phyloP scores from a whole-genome alignment of 2,797 vertebrate genomes.

The Bradypodion ventrale region DNA sequence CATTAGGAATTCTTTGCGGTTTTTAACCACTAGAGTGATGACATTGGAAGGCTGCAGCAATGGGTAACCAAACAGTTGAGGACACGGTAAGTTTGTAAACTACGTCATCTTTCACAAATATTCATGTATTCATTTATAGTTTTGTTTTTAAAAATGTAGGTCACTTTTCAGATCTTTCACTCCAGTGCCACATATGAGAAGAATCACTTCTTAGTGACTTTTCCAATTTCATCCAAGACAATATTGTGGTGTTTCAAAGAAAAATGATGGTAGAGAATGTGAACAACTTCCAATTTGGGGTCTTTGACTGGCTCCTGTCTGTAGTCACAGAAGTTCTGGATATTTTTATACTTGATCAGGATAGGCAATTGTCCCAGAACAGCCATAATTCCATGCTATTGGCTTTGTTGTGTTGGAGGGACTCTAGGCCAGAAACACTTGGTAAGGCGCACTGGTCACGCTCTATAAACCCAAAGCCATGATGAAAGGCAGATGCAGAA shows the following conservation, averaged over 20 bases:
- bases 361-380: not conserved
- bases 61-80: not conserved
- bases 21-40: constrained; percentile 20
- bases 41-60: not conserved
- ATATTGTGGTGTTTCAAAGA: not conserved
- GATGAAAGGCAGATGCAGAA: not conserved
- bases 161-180: not conserved
- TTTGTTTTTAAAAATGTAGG: not conserved
- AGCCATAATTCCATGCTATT: no score
- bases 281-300: no score
- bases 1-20: not conserved
- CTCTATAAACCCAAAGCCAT: not conserved
- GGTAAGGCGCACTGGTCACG: not conserved
- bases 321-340: not conserved
- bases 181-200: not conserved
- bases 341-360: not conserved
- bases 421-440: no score
- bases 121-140: not conserved
- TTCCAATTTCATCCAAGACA: not conserved
- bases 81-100: not conserved
- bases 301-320: not conserved
- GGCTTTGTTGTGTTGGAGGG: no score
- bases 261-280: no score
- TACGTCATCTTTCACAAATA: not conserved
- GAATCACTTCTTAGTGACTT: not conserved